These are phyloP conservation scores for Mormyrops attenuatus DNA, from an alignment of 2,797 vertebrate genomes.

Conservation along the genomic window DNA sequence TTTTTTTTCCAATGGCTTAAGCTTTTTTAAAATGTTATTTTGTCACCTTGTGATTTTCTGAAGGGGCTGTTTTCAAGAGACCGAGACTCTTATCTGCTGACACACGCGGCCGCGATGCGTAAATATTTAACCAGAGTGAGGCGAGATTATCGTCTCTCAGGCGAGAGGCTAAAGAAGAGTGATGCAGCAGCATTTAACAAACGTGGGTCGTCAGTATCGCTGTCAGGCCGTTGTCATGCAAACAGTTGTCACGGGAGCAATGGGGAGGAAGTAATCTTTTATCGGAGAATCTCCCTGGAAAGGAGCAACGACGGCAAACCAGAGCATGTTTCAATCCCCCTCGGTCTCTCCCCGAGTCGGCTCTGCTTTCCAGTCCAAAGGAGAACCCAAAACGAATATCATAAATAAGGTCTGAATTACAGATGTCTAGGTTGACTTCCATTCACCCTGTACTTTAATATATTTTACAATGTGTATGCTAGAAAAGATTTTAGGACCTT, in stretches of 20 bases:
- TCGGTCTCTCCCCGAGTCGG: neutral
- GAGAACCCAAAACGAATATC: neutral
- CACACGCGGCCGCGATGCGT: neutral
- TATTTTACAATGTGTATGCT: neutral
- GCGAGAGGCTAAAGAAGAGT: neutral
- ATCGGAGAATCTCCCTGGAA: neutral
- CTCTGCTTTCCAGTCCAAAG: neutral
- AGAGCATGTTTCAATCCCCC: neutral
- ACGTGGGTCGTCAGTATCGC: neutral
- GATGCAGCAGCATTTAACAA: neutral
- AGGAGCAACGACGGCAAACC: neutral
- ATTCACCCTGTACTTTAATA: neutral
- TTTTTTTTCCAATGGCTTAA: neutral
- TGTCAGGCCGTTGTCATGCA: neutral
- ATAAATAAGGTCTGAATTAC: neutral
- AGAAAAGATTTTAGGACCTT: neutral
- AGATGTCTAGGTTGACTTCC: neutral
- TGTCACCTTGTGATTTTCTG: neutral
- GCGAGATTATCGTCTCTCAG: neutral
- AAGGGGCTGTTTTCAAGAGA: neutral
- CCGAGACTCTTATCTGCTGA: neutral
- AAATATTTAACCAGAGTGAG: neutral
- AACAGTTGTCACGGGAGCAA: neutral
- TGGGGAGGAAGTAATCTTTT: constrained; percentile 3
- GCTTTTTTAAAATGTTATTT: neutral